Conservation (phyloP, 2,888 invertebrate species). For the Caradrina clavipalpis region DNA sequence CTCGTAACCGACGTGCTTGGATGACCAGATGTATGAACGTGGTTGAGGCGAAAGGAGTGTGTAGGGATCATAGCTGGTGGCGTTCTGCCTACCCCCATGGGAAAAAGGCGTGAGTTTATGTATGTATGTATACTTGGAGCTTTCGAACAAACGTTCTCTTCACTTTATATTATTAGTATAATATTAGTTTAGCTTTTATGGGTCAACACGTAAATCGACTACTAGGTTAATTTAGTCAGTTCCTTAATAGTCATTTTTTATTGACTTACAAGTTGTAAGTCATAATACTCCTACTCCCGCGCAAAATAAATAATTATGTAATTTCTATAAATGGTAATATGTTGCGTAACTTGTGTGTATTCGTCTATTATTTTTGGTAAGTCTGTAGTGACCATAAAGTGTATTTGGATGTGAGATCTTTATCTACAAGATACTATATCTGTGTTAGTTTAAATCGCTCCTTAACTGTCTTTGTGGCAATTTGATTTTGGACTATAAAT, state of each 20-base stretch:
- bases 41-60: too few relatives aligned
- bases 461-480: neutral
- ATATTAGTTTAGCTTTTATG: slow-evolving; percentile 6
- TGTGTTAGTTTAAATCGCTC: too few relatives aligned
- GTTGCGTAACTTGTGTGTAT: slow-evolving; percentile 16
- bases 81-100: too few relatives aligned
- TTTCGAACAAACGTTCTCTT: too few relatives aligned
- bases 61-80: too few relatives aligned
- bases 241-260: slow-evolving; percentile 14
- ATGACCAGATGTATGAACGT: too few relatives aligned
- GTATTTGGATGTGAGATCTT: neutral
- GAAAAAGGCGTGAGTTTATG: too few relatives aligned
- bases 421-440: neutral
- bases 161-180: too few relatives aligned
- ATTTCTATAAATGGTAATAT: slow-evolving; percentile 26
- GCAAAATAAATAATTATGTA: slow-evolving; percentile 14
- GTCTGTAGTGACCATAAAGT: neutral
- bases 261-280: slow-evolving; percentile 1
- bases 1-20: too few relatives aligned
- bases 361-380: slow-evolving; percentile 4
- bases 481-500: neutral
- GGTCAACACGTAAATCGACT: slow-evolving; percentile 7
- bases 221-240: slow-evolving; percentile 7
- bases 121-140: too few relatives aligned
- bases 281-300: slow-evolving; percentile 21